A percentile compares a stretch with the other conserved stretches of the same genome.
Evolutionary conservation across 2,888 invertebrate genomes (phyloP).

Genomic region (Lasioglossum villosulum): DNA sequence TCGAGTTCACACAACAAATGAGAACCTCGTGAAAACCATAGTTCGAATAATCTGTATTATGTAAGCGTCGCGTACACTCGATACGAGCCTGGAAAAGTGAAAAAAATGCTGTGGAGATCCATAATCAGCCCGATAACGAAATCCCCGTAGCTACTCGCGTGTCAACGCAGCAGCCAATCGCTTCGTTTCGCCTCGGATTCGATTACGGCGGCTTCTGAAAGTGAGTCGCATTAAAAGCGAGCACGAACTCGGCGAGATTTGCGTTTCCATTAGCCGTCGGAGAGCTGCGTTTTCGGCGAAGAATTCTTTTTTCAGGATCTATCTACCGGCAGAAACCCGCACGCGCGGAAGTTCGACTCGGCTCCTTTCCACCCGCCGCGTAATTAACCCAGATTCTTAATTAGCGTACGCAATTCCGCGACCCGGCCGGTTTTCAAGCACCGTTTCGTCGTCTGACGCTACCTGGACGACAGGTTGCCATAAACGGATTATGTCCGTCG

Average conservation of each 20-base stretch:
- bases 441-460: neutral
- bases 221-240: conserved; percentile 10
- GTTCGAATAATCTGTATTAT: neutral
- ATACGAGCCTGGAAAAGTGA: neutral
- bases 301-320: conserved; percentile 12
- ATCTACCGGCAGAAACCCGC: conserved; percentile 18
- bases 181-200: neutral
- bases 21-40: neutral
- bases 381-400: conserved; percentile 70
- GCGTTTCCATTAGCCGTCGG: conserved; percentile 1
- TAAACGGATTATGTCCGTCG: neutral
- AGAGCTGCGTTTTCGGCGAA: conserved; percentile 21
- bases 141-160: conserved; percentile 7
- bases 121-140: conserved; percentile 9
- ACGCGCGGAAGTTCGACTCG: conserved; percentile 34
- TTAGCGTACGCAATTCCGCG: conserved; percentile 63
- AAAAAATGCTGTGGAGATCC: conserved; percentile 9
- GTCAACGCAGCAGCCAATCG: neutral
- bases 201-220: neutral
- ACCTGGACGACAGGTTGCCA: neutral
- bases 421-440: conserved; percentile 39
- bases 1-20: neutral
- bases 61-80: neutral
- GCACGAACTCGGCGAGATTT: neutral
- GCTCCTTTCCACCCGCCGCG: conserved; percentile 40